A percentile compares a stretch with the other conserved stretches of the same genome.
phyloP scores from a whole-genome alignment of 2,797 vertebrate genomes.

The Rousettus madagascariensis region DNA sequence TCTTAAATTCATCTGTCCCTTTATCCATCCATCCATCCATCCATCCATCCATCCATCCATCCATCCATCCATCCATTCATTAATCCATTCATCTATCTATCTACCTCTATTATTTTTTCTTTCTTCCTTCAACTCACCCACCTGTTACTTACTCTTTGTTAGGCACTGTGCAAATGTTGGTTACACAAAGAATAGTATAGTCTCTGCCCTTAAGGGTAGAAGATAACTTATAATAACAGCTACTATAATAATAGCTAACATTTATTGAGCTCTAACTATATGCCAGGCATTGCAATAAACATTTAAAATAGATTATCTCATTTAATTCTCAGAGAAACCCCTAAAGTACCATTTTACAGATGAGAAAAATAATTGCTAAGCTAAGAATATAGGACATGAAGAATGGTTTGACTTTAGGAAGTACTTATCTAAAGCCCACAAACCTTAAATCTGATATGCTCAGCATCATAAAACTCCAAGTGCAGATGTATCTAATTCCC shows the following conservation, averaged over 20 bases:
- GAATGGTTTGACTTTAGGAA: not conserved
- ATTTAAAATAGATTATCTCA: conserved; percentile 23
- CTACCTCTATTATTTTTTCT: not conserved
- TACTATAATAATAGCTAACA: not conserved
- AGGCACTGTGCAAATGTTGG: not conserved
- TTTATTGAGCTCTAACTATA: not conserved
- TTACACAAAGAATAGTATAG: not conserved
- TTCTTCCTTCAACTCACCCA: not conserved
- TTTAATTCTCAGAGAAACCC: not conserved
- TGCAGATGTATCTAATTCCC: not conserved
- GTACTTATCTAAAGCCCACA: not conserved
- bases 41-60: too few relatives aligned
- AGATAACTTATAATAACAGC: not conserved
- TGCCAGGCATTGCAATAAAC: not conserved
- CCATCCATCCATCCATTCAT: not conserved
- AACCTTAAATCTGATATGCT: not conserved
- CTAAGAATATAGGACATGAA: not conserved
- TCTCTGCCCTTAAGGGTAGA: not conserved
- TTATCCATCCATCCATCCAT: not conserved
- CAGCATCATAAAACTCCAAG: not conserved
- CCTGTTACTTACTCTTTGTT: not conserved
- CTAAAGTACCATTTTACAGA: not conserved
- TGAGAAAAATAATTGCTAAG: not conserved
- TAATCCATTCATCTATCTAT: too few relatives aligned
- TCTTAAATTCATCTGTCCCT: not conserved